A percentile compares a stretch with the other conserved stretches of the same genome.
Conservation (phyloP, 2,113 vertebrate species). For the Pardalotus punctatus region DNA sequence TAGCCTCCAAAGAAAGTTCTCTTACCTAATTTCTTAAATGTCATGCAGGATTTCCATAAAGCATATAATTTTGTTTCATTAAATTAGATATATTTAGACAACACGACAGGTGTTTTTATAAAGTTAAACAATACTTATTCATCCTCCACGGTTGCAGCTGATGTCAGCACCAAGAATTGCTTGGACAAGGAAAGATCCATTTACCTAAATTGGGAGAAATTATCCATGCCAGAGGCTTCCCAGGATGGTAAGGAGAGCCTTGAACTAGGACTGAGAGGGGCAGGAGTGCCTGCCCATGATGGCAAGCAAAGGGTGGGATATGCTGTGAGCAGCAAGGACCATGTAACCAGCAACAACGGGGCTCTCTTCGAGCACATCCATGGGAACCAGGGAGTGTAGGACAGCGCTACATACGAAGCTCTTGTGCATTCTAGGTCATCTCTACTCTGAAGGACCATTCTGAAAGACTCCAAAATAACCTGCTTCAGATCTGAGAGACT, state of each 20-base stretch:
- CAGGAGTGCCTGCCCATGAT: not conserved
- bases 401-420: not conserved
- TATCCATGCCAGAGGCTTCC: not conserved
- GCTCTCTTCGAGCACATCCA: not conserved
- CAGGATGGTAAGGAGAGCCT: not conserved
- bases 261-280: not conserved
- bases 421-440: not conserved
- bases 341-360: not conserved
- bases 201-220: not conserved
- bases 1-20: conserved; percentile 42
- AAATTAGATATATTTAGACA: conserved; percentile 53
- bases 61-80: conserved; percentile 43
- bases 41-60: conserved; percentile 11
- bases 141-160: not conserved
- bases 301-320: not conserved
- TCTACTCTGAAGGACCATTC: not conserved
- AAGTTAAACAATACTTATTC: conserved; percentile 19
- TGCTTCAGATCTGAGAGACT: not conserved
- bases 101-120: not conserved
- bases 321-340: not conserved
- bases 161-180: not conserved
- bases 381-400: not conserved
- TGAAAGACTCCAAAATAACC: not conserved
- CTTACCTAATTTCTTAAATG: conserved; percentile 34
- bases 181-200: not conserved